Conservation (phyloP, 1,140 invertebrate species). For the Cepaea nemoralis region DNA sequence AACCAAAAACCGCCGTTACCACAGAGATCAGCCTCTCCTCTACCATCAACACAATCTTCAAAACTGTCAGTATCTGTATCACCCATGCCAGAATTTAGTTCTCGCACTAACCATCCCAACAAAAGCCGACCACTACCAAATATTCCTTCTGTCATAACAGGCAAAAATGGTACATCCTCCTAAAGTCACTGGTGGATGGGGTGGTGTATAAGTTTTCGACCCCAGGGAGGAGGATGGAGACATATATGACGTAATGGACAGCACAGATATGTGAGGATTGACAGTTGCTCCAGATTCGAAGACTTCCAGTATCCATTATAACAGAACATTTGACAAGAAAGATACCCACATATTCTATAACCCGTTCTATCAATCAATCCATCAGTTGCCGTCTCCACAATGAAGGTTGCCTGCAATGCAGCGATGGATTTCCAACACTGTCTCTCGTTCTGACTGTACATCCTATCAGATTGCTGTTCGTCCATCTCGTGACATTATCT, state of each 20-base stretch:
- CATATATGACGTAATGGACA: conserved; percentile 31
- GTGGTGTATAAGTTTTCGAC: conserved; percentile 1
- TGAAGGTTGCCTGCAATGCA: too few relatives aligned
- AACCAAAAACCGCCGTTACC: neutral
- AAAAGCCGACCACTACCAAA: conserved; percentile 25
- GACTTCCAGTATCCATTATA: too few relatives aligned
- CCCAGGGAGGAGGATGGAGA: conserved; percentile 30
- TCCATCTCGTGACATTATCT: too few relatives aligned
- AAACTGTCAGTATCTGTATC: neutral
- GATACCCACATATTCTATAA: too few relatives aligned
- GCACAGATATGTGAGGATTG: conserved; percentile 33
- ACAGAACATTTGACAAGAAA: too few relatives aligned
- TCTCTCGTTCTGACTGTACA: too few relatives aligned
- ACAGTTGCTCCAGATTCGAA: too few relatives aligned
- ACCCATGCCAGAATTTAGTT: neutral
- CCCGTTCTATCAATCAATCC: too few relatives aligned
- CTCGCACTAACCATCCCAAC: neutral
- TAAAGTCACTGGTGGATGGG: neutral
- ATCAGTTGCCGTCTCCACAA: too few relatives aligned
- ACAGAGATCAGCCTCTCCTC: neutral
- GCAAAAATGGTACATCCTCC: neutral
- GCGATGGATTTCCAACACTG: too few relatives aligned
- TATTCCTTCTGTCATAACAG: neutral
- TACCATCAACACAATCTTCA: neutral
- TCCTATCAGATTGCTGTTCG: too few relatives aligned